Conservation (phyloP, 1,140 invertebrate genomes). For the Bilobella aurantiaca region DNA sequence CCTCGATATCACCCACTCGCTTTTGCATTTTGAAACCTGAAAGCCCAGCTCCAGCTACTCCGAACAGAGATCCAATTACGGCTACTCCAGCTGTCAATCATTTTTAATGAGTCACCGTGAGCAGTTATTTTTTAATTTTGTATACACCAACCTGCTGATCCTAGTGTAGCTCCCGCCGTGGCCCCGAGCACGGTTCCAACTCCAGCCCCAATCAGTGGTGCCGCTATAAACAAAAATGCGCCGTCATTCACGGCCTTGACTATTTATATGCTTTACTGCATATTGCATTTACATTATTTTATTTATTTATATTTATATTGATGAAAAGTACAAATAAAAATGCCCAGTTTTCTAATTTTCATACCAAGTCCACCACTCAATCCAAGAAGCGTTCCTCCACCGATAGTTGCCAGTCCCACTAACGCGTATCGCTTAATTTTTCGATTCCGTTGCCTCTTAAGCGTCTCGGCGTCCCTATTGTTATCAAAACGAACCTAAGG, state of each 20-base stretch:
- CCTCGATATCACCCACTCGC: slow-evolving; percentile 57
- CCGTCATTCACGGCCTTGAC: no score
- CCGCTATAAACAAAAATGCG: slow-evolving; percentile 4
- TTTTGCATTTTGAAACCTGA: slow-evolving; percentile 61
- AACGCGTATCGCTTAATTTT: slow-evolving; percentile 54
- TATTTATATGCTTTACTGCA: no score
- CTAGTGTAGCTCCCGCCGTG: slow-evolving; percentile 49
- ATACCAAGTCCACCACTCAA: slow-evolving; percentile 53
- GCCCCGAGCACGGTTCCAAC: slow-evolving; percentile 48
- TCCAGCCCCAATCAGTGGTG: slow-evolving; percentile 40
- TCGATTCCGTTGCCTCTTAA: slow-evolving; percentile 43
- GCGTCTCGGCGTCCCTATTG: slow-evolving; percentile 42
- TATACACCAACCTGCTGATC: slow-evolving; percentile 38
- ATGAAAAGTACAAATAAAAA: neutral
- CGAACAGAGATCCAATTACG: slow-evolving; percentile 57
- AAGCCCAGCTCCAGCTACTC: slow-evolving; percentile 54
- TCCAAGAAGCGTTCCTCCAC: slow-evolving; percentile 55
- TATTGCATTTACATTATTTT: no score
- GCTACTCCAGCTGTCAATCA: slow-evolving; percentile 47
- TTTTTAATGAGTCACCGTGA: neutral
- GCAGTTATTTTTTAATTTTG: neutral
- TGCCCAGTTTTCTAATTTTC: neutral
- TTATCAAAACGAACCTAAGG: slow-evolving; percentile 33
- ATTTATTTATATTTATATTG: no score
- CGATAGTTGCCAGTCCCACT: slow-evolving; percentile 54